Evolutionary conservation across 1,140 invertebrate species (phyloP).

Genomic region (Uloborus diversus): DNA sequence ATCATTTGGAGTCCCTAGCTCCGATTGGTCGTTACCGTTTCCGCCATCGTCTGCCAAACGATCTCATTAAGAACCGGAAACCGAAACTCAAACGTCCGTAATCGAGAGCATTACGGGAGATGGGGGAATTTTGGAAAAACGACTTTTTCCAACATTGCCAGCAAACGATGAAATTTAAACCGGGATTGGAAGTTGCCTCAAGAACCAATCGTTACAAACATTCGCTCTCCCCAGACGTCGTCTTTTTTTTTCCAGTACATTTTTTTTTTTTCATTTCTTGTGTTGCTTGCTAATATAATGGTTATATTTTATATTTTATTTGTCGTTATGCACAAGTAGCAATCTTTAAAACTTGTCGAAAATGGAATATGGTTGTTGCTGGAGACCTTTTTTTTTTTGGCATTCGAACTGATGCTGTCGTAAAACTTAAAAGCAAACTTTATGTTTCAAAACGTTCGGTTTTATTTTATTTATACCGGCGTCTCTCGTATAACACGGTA

Average conservation of each 20-base stretch:
- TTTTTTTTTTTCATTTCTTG: background rate
- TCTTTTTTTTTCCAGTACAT: background rate
- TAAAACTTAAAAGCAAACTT: no score
- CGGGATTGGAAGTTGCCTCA: slow-evolving; percentile 13
- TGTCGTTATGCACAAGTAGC: no score
- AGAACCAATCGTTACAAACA: slow-evolving; percentile 49
- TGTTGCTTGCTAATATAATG: no score
- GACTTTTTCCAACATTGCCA: background rate
- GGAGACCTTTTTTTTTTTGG: no score
- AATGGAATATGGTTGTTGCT: no score
- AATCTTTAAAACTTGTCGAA: no score
- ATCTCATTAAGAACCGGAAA: slow-evolving; percentile 55
- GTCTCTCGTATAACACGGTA: no score
- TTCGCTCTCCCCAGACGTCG: background rate
- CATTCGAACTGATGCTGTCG: no score
- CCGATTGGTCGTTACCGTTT: slow-evolving; percentile 53
- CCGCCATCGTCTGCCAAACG: slow-evolving; percentile 46
- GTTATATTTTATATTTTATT: no score
- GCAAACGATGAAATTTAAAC: slow-evolving; percentile 38
- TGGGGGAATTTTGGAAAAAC: background rate
- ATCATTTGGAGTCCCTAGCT: slow-evolving; percentile 41
- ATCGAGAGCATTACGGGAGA: slow-evolving; percentile 22
- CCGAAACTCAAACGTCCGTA: slow-evolving; percentile 47
- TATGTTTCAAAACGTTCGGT: no score
- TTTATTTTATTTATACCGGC: no score